Conservation (phyloP, 2,797 vertebrate species). For the Loris lydekkerianus region DNA sequence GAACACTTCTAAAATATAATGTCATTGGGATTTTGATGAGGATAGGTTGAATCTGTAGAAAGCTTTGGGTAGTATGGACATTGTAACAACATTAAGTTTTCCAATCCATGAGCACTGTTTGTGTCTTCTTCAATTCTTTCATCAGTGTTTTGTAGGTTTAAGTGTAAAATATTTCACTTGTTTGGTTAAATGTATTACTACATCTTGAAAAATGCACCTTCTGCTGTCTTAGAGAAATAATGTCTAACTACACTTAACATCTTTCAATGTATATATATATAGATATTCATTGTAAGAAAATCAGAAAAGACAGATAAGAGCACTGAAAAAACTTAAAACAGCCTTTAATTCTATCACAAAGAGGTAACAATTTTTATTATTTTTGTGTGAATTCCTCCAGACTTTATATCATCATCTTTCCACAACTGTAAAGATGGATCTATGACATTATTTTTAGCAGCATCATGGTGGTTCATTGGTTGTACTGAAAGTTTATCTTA, state of each 20-base stretch:
- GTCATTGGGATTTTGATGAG: not conserved
- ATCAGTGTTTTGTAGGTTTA: not conserved
- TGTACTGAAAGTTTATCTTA: constrained; percentile 61
- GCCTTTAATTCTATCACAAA: not conserved
- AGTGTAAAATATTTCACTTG: not conserved
- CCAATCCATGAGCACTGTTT: not conserved
- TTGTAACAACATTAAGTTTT: not conserved
- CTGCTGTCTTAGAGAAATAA: not conserved
- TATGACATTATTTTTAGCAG: constrained; percentile 28
- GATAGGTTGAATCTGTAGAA: not conserved
- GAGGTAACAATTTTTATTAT: constrained; percentile 1
- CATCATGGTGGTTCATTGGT: constrained; percentile 39
- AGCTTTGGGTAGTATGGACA: not conserved
- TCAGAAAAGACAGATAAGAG: not conserved
- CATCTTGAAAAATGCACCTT: not conserved
- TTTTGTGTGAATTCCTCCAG: constrained; percentile 8
- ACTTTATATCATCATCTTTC: not conserved
- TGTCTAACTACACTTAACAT: constrained; percentile 1
- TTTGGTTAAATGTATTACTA: not conserved
- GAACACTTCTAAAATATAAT: not conserved
- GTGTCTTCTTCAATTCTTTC: not conserved
- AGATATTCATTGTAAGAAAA: not conserved
- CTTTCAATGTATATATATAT: not conserved
- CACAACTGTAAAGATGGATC: constrained; percentile 38
- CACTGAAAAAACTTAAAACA: not conserved